A percentile compares a stretch with the other conserved stretches of the same genome.
phyloP scores from a whole-genome alignment of 2,797 vertebrate species.

The Potorous gilbertii region DNA sequence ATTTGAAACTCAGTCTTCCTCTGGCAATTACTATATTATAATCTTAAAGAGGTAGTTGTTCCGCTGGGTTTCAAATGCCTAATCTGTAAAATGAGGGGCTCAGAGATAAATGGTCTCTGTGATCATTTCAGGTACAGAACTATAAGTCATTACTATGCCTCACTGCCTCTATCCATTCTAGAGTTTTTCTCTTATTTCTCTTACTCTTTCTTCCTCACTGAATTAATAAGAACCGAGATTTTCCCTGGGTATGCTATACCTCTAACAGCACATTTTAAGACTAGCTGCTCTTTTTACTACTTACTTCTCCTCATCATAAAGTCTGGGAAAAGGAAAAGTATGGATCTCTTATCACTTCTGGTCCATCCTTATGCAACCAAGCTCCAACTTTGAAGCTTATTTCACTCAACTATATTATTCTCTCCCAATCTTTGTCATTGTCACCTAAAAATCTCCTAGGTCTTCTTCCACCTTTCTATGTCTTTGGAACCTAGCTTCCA shows the following conservation, averaged over 20 bases:
- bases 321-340: neutral
- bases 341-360: neutral
- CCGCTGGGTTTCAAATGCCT: neutral
- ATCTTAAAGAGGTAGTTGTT: neutral
- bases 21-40: neutral
- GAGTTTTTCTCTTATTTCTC: neutral
- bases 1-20: neutral
- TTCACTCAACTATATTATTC: neutral
- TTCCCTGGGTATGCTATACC: neutral
- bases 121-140: neutral
- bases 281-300: neutral
- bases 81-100: neutral
- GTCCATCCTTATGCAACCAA: neutral
- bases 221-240: neutral
- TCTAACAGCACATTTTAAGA: neutral
- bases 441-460: neutral
- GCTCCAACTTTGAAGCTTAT: neutral
- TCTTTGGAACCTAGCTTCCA: neutral
- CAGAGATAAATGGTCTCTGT: neutral
- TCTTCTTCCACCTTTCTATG: neutral
- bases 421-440: neutral
- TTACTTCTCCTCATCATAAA: neutral
- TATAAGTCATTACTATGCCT: neutral
- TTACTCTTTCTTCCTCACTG: neutral
- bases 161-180: neutral